phyloP scores from a whole-genome alignment of 2,113 vertebrate species.

The Aythya baeri region DNA sequence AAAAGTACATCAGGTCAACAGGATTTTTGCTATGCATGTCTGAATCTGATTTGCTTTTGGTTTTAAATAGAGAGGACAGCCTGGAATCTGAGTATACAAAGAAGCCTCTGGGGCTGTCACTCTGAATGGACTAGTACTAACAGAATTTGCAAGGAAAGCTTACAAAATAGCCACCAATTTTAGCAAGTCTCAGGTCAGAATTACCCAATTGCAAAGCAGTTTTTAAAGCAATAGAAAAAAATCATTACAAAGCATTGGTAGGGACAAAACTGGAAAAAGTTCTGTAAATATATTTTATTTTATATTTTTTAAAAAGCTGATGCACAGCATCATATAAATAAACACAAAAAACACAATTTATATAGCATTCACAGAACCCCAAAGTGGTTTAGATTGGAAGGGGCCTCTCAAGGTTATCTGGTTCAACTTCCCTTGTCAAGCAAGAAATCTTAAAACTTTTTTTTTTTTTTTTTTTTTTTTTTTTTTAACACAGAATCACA shows the following conservation, averaged over 20 bases:
- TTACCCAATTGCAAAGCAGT: background rate
- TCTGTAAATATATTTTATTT: background rate
- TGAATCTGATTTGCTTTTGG: background rate
- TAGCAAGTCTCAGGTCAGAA: background rate
- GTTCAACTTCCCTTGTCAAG: background rate
- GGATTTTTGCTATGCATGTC: background rate
- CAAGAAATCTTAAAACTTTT: background rate
- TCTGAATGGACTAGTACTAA: background rate
- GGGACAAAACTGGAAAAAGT: background rate
- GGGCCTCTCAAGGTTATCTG: background rate
- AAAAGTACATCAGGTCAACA: background rate
- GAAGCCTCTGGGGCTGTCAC: background rate
- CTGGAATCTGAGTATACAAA: background rate
- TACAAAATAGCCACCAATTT: background rate
- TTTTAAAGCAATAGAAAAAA: background rate
- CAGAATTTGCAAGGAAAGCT: background rate
- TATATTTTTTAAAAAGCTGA: background rate
- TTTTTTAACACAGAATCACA: no score
- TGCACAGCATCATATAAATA: background rate
- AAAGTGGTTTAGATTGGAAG: background rate
- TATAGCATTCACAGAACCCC: background rate
- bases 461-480: background rate
- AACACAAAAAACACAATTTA: background rate
- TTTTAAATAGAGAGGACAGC: background rate
- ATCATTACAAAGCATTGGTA: background rate